phyloP scores from a whole-genome alignment of 2,113 vertebrate species.

The Nansenia antarctica region DNA sequence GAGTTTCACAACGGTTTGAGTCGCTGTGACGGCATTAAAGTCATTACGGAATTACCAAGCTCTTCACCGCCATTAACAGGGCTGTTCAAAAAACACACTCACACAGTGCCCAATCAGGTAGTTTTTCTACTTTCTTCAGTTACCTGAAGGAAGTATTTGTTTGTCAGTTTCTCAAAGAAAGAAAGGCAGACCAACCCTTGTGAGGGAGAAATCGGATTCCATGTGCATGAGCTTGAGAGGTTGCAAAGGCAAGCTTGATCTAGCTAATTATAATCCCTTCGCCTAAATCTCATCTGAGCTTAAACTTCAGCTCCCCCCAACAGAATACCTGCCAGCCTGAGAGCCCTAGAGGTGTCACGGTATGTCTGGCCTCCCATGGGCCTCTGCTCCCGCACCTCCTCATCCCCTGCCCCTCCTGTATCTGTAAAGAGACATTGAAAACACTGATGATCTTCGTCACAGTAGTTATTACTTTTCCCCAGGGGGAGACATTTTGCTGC shows the following conservation, averaged over 20 bases:
- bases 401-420: background rate
- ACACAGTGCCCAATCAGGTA: too few species aligned
- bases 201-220: background rate
- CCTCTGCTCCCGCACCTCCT: background rate
- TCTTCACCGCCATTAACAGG: too few species aligned
- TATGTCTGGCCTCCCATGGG: background rate
- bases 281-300: background rate
- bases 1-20: background rate
- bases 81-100: too few species aligned
- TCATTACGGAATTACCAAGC: slow-evolving; percentile 8
- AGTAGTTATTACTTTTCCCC: too few species aligned
- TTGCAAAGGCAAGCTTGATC: background rate
- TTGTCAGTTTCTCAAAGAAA: background rate
- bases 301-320: background rate
- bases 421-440: too few species aligned
- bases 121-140: too few species aligned
- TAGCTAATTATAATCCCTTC: background rate
- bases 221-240: background rate
- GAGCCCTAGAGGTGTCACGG: background rate
- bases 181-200: background rate
- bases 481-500: background rate
- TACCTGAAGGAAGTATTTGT: background rate
- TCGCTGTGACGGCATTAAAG: slow-evolving; percentile 1
- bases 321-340: background rate
- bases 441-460: too few species aligned